Base-by-base conservation (phyloP, 2,888 invertebrate species). In the Pachliopta kotzebuea region DNA sequence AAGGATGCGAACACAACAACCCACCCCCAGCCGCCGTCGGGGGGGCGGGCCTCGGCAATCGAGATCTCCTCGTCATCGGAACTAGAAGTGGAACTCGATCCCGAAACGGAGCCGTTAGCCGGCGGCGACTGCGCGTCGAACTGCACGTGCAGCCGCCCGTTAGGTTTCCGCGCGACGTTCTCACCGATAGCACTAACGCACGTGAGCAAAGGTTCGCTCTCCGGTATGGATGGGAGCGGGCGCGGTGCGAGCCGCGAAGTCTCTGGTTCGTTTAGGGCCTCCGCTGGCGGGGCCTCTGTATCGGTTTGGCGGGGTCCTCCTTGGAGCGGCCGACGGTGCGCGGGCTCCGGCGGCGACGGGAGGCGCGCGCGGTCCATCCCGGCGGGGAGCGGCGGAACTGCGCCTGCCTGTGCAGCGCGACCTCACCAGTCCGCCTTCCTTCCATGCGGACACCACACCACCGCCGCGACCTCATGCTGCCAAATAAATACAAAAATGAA, bases 11-110 rank as follows among this genome's bases (percentile, higher is more conserved):
- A 94, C 0, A 98, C 98, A 60, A 98, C 94, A 37, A 98, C 95
- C 98, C 98, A 98, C 7, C 98, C 98, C 96, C 96, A 98, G 18
- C 98, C 97, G 14, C 97, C 97, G 83, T 98, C 97, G 1, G 97
- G 97, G 0, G 96, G 95, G 23, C 94, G 88, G 0, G 95, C 94
- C 80, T 95, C 95, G 9, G 95, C 92, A 74, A 93, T 87, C 58
- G 94, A 93, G 17, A 93, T 93, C 54, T 94, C 91, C 66, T 94
- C 94, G 65, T 94, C 94, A 70, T 93, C 93, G 57, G 93, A 93
- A 56, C 92, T 92, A 66, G 92, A 85, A 59, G 88, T 87, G 68
- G 90, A 91, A 70, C 84, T 88, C 67, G 78, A 75, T 31, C 80
- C 76, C 59, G 80, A 76, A 53, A 75, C 66, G 52, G 92, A 85